phyloP scores from a whole-genome alignment of 2,888 invertebrate species.

The Priocnemis perturbator region DNA sequence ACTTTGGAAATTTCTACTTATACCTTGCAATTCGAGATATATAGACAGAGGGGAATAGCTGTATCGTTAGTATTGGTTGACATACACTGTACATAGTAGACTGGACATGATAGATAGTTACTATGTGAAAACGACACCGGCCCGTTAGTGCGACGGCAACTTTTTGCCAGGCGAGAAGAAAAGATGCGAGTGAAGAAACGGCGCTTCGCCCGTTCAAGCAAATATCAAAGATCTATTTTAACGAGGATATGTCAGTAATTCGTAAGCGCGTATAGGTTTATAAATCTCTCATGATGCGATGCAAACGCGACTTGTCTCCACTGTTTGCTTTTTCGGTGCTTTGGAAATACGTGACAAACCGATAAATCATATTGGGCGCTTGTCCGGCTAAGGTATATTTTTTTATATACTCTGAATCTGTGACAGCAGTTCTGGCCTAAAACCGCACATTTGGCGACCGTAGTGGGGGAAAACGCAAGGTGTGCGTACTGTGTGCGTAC shows the following conservation, averaged over 20 bases:
- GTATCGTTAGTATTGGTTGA: conserved; percentile 28
- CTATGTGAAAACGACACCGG: conserved; percentile 25
- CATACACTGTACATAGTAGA: conserved; percentile 43
- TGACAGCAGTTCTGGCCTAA: too few relatives aligned
- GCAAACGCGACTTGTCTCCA: too few relatives aligned
- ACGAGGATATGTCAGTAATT: conserved; percentile 13
- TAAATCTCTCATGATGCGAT: too few relatives aligned
- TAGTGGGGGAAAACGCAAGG: too few relatives aligned
- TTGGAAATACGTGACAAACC: conserved; percentile 14
- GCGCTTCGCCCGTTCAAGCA: conserved; percentile 3
- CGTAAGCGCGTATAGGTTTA: not conserved
- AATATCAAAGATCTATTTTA: conserved; percentile 52
- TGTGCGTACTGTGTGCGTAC: too few relatives aligned
- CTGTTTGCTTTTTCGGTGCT: too few relatives aligned
- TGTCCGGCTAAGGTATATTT: not conserved
- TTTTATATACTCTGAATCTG: not conserved
- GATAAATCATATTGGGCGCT: too few relatives aligned
- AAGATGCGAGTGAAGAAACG: too few relatives aligned
- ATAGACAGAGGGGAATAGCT: conserved; percentile 2
- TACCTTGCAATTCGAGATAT: too few relatives aligned
- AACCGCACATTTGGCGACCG: too few relatives aligned
- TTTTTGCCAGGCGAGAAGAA: too few relatives aligned
- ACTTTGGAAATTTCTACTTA: not conserved
- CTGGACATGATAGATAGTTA: conserved; percentile 19
- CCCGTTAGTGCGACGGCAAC: conserved; percentile 13